Percentiles rank a stretch among this genome's conserved stretches.
These are phyloP conservation scores for Scaptomyza pallida DNA, from an alignment of 1,140 invertebrate species.

Conservation along the genomic window DNA sequence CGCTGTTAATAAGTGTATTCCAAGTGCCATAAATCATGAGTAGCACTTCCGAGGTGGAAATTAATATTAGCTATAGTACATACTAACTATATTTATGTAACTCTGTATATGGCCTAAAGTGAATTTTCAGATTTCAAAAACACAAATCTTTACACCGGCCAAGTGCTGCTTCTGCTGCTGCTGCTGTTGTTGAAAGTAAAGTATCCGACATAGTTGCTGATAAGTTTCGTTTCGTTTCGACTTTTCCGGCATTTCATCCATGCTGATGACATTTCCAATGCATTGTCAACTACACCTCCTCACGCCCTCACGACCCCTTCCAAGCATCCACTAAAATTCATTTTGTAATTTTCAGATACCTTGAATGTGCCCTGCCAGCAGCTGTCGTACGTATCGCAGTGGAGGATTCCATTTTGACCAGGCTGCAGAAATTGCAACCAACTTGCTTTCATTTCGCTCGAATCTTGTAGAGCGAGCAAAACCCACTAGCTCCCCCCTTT, in stretches of 20 bases:
- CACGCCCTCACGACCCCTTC: conserved; percentile 4
- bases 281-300: conserved; percentile 2
- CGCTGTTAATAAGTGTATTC: conserved; percentile 76
- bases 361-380: conserved; percentile 54
- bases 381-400: conserved; percentile 53
- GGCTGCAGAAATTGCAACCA: conserved; percentile 76
- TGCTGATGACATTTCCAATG: conserved; percentile 82
- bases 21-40: conserved; percentile 68
- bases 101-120: conserved; percentile 17
- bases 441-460: conserved; percentile 57
- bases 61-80: conserved; percentile 58
- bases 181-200: conserved; percentile 60
- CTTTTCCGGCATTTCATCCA: conserved; percentile 81
- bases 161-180: conserved; percentile 27
- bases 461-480: conserved; percentile 41
- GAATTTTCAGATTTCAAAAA: conserved; percentile 39
- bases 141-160: conserved; percentile 8
- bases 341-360: conserved; percentile 77
- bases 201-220: conserved; percentile 78
- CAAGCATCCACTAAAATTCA: conserved; percentile 57
- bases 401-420: conserved; percentile 69
- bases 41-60: conserved; percentile 56
- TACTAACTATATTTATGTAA: too few species aligned
- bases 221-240: conserved; percentile 78
- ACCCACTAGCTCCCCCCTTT: not conserved